Conservation (phyloP, 2,113 vertebrate species). For the Dissostichus mawsoni region DNA sequence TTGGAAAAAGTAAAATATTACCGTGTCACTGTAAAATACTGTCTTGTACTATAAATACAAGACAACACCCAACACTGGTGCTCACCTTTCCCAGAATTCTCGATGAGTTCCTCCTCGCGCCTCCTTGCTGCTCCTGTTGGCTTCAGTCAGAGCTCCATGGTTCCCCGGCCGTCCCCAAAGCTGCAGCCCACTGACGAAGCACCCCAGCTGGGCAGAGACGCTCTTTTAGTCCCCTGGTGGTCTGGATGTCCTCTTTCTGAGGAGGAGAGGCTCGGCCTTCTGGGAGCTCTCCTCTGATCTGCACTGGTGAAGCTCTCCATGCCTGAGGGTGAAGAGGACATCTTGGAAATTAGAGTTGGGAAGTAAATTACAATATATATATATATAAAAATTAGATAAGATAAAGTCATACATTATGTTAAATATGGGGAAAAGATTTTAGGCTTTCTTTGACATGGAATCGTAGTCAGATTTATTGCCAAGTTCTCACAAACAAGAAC, state of each 20-base stretch:
- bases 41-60: background rate
- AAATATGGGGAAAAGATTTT: background rate
- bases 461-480: no score
- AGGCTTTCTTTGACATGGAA: background rate
- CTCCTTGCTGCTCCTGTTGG: slow-evolving; percentile 84
- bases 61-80: background rate
- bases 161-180: slow-evolving; percentile 71
- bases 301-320: slow-evolving; percentile 55
- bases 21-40: background rate
- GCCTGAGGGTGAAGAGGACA: slow-evolving; percentile 60
- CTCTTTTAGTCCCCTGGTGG: slow-evolving; percentile 73
- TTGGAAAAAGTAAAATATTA: slow-evolving; percentile 8
- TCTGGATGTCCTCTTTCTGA: slow-evolving; percentile 71
- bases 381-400: background rate
- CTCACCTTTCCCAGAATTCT: slow-evolving; percentile 71
- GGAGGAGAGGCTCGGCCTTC: slow-evolving; percentile 45
- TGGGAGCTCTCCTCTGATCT: slow-evolving; percentile 75
- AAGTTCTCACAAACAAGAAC: no score
- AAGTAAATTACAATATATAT: background rate
- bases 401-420: background rate
- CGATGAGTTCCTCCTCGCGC: slow-evolving; percentile 82
- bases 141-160: slow-evolving; percentile 72
- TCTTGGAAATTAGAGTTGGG: slow-evolving; percentile 9
- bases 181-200: slow-evolving; percentile 60
- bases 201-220: slow-evolving; percentile 70